Evolutionary conservation across 1,140 invertebrate species (phyloP).

Genomic region (Babylonia areolata): DNA sequence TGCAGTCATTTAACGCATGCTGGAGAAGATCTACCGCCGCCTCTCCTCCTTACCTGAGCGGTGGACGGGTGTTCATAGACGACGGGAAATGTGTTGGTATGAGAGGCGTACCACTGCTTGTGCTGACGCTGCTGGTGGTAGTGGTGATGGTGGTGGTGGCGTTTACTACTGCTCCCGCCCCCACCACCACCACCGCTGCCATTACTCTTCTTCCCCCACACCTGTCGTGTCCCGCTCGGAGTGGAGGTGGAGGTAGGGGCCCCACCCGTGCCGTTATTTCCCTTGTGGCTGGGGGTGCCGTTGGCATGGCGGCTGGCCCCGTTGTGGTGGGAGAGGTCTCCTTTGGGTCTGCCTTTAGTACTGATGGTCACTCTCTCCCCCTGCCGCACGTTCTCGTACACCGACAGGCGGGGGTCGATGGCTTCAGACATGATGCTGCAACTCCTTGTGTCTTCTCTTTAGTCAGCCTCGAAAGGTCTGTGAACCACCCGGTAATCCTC

Average conservation of each 20-base stretch:
- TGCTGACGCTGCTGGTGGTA: neutral
- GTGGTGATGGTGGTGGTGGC: constrained; percentile 14
- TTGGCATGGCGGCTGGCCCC: neutral
- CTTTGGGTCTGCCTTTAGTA: neutral
- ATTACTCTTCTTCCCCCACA: neutral
- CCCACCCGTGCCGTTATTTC: neutral
- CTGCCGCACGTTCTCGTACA: constrained; percentile 19
- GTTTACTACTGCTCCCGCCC: neutral
- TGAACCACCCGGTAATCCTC: no score
- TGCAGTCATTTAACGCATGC: neutral
- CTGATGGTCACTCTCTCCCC: constrained; percentile 4
- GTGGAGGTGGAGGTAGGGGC: no score
- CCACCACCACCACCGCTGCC: neutral
- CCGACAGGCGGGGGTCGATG: neutral
- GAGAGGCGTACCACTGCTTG: constrained; percentile 17
- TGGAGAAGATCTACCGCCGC: no score
- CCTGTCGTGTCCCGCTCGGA: neutral
- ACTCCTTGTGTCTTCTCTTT: no score
- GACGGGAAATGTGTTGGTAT: neutral
- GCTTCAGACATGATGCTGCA: neutral
- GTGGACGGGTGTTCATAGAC: neutral
- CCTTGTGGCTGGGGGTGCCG: neutral
- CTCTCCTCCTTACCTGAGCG: neutral
- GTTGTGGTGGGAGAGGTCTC: neutral
- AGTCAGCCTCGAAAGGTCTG: no score